These are phyloP conservation scores for Zaprionus inermis DNA, from an alignment of 1,140 invertebrate genomes.

Conservation along the genomic window DNA sequence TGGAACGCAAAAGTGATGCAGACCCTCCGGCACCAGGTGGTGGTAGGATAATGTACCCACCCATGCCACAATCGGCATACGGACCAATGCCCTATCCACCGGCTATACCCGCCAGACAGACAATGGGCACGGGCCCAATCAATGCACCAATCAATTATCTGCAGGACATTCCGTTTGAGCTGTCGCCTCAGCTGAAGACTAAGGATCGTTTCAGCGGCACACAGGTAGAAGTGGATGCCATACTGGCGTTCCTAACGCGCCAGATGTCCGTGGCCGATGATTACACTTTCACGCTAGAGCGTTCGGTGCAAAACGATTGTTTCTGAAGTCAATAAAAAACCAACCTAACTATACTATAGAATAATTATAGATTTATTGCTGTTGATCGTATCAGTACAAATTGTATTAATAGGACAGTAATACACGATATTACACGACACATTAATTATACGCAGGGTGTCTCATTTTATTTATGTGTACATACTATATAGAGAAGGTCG, in stretches of 20 bases:
- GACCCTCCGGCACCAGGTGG: slow-evolving; percentile 25
- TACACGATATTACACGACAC: background rate
- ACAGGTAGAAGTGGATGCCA: slow-evolving; percentile 74
- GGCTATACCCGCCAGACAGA: slow-evolving; percentile 28
- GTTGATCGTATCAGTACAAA: slow-evolving; percentile 6
- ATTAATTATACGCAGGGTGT: too few relatives aligned
- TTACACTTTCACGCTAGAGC: slow-evolving; percentile 75
- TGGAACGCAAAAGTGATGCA: slow-evolving; percentile 62
- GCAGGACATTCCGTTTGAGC: slow-evolving; percentile 78
- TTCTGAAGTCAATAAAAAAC: slow-evolving; percentile 36
- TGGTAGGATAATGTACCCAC: slow-evolving; percentile 62
- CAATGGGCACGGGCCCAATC: background rate
- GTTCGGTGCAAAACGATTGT: slow-evolving; percentile 77
- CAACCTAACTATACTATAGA: slow-evolving; percentile 23
- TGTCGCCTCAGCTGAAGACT: slow-evolving; percentile 64
- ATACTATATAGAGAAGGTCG: background rate
- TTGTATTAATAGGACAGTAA: slow-evolving; percentile 15
- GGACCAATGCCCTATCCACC: slow-evolving; percentile 64
- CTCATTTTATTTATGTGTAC: too few relatives aligned
- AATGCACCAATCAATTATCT: slow-evolving; percentile 64
- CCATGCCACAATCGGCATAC: slow-evolving; percentile 62
- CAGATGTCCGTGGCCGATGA: slow-evolving; percentile 72
- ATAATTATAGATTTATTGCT: slow-evolving; percentile 34
- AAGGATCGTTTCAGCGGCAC: slow-evolving; percentile 60
- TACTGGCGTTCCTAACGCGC: slow-evolving; percentile 74